A percentile compares a stretch with the other conserved stretches of the same genome.
These are phyloP conservation scores for Idaea biselata DNA, from an alignment of 2,888 invertebrate genomes.

Conservation along the genomic window DNA sequence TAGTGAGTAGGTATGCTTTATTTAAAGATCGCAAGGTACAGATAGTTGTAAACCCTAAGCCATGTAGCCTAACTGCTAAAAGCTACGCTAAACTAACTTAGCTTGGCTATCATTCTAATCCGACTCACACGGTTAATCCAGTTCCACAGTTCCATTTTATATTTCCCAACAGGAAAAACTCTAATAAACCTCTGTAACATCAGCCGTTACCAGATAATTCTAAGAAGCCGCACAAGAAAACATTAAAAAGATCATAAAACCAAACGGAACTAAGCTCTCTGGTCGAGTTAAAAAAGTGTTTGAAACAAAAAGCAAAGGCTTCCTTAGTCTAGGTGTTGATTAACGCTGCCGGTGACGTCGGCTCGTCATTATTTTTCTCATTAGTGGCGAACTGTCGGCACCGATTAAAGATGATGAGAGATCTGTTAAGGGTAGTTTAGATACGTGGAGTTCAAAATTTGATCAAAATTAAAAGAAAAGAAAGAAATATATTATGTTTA, in stretches of 20 bases:
- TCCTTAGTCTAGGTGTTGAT: conserved; percentile 49
- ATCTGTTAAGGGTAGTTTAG: conserved; percentile 36
- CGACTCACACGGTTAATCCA: too few relatives aligned
- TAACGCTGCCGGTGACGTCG: conserved; percentile 52
- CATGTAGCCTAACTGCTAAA: too few relatives aligned
- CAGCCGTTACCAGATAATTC: neutral
- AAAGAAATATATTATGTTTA: too few relatives aligned
- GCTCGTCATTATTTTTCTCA: conserved; percentile 76
- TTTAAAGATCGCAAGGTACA: too few relatives aligned
- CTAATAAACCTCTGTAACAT: neutral
- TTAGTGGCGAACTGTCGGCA: conserved; percentile 64
- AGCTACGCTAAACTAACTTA: too few relatives aligned
- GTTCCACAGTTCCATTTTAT: neutral
- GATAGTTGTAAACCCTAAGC: too few relatives aligned
- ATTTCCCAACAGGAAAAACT: neutral
- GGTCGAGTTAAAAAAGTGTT: neutral
- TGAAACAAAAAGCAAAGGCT: conserved; percentile 3
- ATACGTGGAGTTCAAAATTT: conserved; percentile 11
- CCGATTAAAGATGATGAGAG: conserved; percentile 64
- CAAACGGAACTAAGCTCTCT: neutral
- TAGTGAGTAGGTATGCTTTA: too few relatives aligned
- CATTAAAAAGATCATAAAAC: neutral
- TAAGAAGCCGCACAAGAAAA: neutral
- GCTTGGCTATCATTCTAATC: too few relatives aligned
- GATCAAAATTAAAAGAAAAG: too few relatives aligned